phyloP scores from a whole-genome alignment of 2,797 vertebrate species.

The Gallirallus australis region DNA sequence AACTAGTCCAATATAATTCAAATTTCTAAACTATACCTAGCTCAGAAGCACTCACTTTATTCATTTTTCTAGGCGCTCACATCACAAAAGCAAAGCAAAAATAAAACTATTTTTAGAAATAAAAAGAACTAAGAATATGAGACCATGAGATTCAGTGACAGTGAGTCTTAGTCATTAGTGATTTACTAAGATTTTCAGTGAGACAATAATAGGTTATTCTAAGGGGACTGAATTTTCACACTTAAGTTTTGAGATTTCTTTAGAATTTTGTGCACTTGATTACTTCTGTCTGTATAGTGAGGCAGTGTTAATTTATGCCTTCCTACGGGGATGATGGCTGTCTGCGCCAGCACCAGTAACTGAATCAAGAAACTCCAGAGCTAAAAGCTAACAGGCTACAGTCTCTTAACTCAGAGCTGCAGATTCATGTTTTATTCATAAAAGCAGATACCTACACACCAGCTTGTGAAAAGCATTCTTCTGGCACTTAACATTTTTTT shows the following conservation, averaged over 20 bases:
- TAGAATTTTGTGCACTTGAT: slow-evolving; percentile 1
- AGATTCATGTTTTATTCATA: slow-evolving; percentile 49
- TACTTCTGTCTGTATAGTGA: slow-evolving; percentile 36
- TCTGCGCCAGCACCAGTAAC: slow-evolving; percentile 27
- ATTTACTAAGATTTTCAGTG: background rate
- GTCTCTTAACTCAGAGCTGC: slow-evolving; percentile 29
- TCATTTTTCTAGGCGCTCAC: background rate
- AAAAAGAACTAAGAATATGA: background rate
- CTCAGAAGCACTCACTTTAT: background rate
- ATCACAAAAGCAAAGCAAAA: slow-evolving; percentile 3
- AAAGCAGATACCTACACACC: slow-evolving; percentile 33
- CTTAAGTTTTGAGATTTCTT: background rate
- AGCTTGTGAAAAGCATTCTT: slow-evolving; percentile 1
- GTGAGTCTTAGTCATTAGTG: too few relatives aligned
- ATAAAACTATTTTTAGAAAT: background rate
- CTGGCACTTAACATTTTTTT: background rate
- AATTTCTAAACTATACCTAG: background rate
- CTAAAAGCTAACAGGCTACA: slow-evolving; percentile 42
- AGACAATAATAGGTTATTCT: background rate
- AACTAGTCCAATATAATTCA: background rate
- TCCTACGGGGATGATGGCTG: background rate
- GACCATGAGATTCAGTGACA: background rate
- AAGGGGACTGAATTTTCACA: slow-evolving; percentile 16
- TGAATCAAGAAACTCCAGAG: slow-evolving; percentile 29
- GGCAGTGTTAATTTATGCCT: slow-evolving; percentile 45